Evolutionary conservation across 2,888 invertebrate species (phyloP).

Genomic region (Caenorhabditis sp.): DNA sequence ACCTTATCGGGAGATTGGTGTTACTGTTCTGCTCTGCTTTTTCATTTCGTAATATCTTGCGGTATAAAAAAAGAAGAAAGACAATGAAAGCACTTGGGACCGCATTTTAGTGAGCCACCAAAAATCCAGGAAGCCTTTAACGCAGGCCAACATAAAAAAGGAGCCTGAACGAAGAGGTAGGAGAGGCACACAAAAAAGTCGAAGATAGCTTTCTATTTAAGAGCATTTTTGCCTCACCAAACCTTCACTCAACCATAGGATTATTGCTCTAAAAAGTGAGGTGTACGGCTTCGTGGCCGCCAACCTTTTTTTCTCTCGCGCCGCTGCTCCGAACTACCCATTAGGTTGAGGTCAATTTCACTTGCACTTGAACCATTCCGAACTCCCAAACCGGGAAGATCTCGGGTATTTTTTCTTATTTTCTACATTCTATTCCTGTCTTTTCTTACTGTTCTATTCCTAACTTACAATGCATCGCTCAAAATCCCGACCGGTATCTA

Average conservation of each 20-base stretch:
- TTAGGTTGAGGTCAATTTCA: constrained; percentile 57
- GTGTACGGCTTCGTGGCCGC: constrained; percentile 55
- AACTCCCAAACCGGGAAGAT: constrained; percentile 24
- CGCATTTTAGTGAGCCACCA: constrained; percentile 55
- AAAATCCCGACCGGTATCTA: constrained; percentile 59
- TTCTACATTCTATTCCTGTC: background rate
- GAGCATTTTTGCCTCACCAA: constrained; percentile 65
- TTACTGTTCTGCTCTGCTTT: background rate
- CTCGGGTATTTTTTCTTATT: background rate
- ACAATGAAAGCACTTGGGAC: constrained; percentile 57
- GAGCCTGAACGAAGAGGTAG: constrained; percentile 55
- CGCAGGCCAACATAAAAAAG: constrained; percentile 53
- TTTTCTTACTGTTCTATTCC: background rate
- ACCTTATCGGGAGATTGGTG: too few relatives aligned
- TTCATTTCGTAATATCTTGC: constrained; percentile 35
- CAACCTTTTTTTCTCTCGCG: constrained; percentile 54
- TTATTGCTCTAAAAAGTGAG: constrained; percentile 66
- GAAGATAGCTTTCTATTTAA: constrained; percentile 68
- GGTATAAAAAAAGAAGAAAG: constrained; percentile 36
- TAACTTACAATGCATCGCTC: constrained; percentile 46
- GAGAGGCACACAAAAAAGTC: constrained; percentile 58
- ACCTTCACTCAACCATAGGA: constrained; percentile 66
- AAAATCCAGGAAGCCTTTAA: constrained; percentile 63
- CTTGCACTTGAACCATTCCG: constrained; percentile 50
- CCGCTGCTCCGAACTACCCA: constrained; percentile 51